Percentiles rank a stretch among this genome's conserved stretches.
Conservation (phyloP, 2,797 vertebrate genomes). For the Enteromius anoplus region DNA sequence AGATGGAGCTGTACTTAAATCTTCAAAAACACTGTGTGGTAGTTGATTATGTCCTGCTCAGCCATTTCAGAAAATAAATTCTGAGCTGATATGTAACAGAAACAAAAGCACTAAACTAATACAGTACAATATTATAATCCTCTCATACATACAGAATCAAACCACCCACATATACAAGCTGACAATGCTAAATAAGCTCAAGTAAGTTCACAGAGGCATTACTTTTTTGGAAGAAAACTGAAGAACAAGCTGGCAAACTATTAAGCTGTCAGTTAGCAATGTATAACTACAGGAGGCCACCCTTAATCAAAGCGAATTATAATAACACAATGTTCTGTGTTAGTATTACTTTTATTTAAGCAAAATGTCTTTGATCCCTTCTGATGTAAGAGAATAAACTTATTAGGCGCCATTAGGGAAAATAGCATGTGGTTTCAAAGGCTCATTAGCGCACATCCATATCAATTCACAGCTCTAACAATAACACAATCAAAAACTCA, state of each 20-base stretch:
- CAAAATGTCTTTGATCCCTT: not conserved
- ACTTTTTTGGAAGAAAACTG: not conserved
- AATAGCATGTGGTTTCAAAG: not conserved
- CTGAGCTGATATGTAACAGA: not conserved
- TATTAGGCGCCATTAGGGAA: not conserved
- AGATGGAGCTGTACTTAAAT: not conserved
- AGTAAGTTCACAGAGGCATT: not conserved
- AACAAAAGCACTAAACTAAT: not conserved
- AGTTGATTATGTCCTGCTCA: constrained; percentile 13
- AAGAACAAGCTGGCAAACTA: not conserved
- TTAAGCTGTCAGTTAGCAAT: not conserved
- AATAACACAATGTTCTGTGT: not conserved
- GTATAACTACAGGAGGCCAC: not conserved
- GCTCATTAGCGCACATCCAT: not conserved
- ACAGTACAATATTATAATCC: not conserved
- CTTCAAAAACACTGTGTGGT: not conserved
- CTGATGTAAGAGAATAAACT: not conserved
- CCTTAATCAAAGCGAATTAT: constrained; percentile 4
- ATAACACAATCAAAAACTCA: not conserved
- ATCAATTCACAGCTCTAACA: constrained; percentile 12
- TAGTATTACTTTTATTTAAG: not conserved
- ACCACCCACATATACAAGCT: not conserved
- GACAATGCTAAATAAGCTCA: not conserved
- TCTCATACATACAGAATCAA: not conserved
- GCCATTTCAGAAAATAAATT: not conserved